Evolutionary conservation across 2,888 invertebrate species (phyloP).

Genomic region (Drosophila leonis): DNA sequence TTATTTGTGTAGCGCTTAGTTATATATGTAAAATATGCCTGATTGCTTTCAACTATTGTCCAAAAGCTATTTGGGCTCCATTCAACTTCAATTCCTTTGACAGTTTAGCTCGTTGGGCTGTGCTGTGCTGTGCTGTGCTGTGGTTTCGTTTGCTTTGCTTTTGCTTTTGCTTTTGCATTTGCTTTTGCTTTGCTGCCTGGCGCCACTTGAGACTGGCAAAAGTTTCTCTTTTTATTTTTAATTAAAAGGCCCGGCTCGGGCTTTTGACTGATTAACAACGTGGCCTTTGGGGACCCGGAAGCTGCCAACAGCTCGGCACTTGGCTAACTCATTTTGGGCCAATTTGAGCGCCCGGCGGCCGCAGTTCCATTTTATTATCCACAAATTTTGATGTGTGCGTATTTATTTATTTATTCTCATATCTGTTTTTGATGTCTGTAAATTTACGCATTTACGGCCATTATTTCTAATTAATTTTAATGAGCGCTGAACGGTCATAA

Average conservation of each 20-base stretch:
- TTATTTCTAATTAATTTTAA: constrained; percentile 70
- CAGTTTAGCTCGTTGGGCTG: background rate
- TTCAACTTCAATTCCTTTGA: constrained; percentile 13
- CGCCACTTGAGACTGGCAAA: constrained; percentile 8
- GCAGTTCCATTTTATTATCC: constrained; percentile 10
- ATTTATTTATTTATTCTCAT: constrained; percentile 5
- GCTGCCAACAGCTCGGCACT: constrained; percentile 4
- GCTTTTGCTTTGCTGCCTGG: background rate
- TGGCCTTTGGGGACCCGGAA: constrained; percentile 18
- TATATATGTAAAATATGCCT: constrained; percentile 5
- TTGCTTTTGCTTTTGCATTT: background rate
- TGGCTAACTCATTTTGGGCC: constrained; percentile 33
- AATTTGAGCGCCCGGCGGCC: constrained; percentile 31
- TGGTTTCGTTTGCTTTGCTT: constrained; percentile 1
- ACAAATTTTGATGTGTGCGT: constrained; percentile 4
- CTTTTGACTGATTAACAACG: constrained; percentile 59
- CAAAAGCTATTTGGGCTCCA: constrained; percentile 6
- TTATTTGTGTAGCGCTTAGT: constrained; percentile 5
- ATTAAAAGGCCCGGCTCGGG: constrained; percentile 30
- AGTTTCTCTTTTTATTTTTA: constrained; percentile 22
- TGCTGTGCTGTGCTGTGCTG: constrained; percentile 3
- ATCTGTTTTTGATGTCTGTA: constrained; percentile 33
- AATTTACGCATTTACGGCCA: constrained; percentile 37
- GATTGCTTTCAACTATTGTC: constrained; percentile 11
- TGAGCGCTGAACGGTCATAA: constrained; percentile 24